Evolutionary conservation across 2,113 vertebrate genomes (phyloP), one percentile per base, ranked within the genome.

Genomic region (Damaliscus lunatus): DNA sequence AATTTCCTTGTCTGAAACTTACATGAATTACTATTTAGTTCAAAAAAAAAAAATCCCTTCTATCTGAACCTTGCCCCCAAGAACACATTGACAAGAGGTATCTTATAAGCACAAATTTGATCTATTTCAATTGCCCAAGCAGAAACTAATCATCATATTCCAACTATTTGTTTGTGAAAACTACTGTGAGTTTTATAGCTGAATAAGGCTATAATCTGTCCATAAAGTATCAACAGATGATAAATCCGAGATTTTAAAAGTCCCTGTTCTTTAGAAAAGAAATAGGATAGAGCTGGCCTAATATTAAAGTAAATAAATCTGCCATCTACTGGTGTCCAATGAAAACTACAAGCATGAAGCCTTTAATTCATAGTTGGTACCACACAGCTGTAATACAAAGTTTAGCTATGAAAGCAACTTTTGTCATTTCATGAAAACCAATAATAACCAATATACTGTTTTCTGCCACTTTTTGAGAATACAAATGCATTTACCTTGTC

Each of bases 241-340:
- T 64, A 92, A 50, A 93, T 71, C 31, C 46, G 62, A 55, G 50
- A 55, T 71, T 77, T 40, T 83, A 33, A 74, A 33, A 92, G 57
- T 92, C 13, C n/a, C 31, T 83, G 3, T 93, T 96, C 29, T 55
- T 36, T 78, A 23, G 33, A 95, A 86, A 71, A 95, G 31, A 88
- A 78, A 46, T 46, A 88, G 4, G 19, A 71, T 52, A n/a, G 8
- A 59, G 7, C 43, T 77, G 14, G 83, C n/a, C 48, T 67, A 88
- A 55, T 29, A 50, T 96, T 93, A 97, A 93, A 96, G 91, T 11
- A 98, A 97, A 94, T 97, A 83, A 93, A 97, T 92, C 84, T 97
- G 97, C 97, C 97, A 97, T 98, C 98, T 98, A 92, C 97, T 97
- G 98, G 96, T 90, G 2, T 48, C 40, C 77, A 64, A 1, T 92